Evolutionary conservation across 53 echinoderm and acorn worm species (phyloP), one percentile per base, ranked within the genome.

Genomic region (Antedon mediterranea): DNA sequence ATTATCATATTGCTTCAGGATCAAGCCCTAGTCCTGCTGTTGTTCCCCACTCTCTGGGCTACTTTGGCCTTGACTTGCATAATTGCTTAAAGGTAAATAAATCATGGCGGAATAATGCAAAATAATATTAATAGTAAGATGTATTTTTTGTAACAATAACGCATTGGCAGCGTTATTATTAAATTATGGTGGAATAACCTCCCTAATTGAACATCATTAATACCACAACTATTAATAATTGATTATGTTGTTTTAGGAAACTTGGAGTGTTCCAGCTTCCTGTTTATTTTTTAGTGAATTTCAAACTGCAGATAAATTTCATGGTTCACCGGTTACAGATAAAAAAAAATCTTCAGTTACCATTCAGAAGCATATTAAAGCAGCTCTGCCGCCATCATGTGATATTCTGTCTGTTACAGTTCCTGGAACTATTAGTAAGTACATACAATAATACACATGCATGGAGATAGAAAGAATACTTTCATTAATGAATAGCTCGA

Each of bases 31-130:
- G n/a, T n/a, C n/a, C 78, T 75, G 3, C 14, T 71, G 15, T 34
- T 28, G 74, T 34, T 15, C 57, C 73, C 43, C 82, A 89, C 43
- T 71, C 80, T 1, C 33, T 89, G 28, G 89, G 80, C 15, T 74
- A 73, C 34, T 86, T 86, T 83, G 85, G 83, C 23, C 30, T 74
- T 27, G 71, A 83, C 34, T 72, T 89, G 4, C 72, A 86, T 3
- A 43, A 71, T 77, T 83, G 73, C 30, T 34, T 83, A 70, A 29
- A 83, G 81, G 89, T 89, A 82, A 33, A 34, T 43, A 31, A n/a
- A n/a, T n/a, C n/a, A n/a, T n/a, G n/a, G n/a, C n/a, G n/a, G n/a
- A n/a, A n/a, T n/a, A n/a, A n/a, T n/a, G n/a, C n/a, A n/a, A n/a
- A n/a, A n/a, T n/a, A n/a, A n/a, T n/a, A n/a, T n/a, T n/a, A n/a